These are phyloP conservation scores for Hyalella azteca DNA, from an alignment of 2,888 invertebrate genomes.

Conservation along the genomic window DNA sequence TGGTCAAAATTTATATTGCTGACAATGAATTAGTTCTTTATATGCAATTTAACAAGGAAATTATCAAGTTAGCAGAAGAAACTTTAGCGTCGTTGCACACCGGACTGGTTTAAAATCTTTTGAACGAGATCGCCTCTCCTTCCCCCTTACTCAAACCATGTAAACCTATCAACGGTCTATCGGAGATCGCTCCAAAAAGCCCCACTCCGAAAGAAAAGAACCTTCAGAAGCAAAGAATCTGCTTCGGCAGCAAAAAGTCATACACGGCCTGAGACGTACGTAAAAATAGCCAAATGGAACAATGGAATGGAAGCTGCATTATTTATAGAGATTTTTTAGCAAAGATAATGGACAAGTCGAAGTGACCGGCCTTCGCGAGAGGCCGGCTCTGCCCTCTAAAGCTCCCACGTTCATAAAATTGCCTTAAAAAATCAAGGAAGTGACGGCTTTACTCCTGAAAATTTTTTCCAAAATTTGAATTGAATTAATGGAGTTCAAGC, in stretches of 20 bases:
- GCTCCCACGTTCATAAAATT: not conserved
- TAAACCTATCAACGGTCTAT: conserved; percentile 30
- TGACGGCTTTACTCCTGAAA: conserved; percentile 26
- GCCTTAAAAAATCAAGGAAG: conserved; percentile 9
- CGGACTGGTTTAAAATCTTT: conserved; percentile 10
- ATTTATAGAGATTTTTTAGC: conserved; percentile 22
- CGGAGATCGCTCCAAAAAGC: conserved; percentile 33
- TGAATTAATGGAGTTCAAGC: conserved; percentile 23
- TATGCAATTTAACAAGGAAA: no score
- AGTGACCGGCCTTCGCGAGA: conserved; percentile 27
- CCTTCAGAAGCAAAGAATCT: conserved; percentile 20
- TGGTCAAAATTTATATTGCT: no score
- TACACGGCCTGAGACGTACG: conserved; percentile 35
- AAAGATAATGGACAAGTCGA: conserved; percentile 33
- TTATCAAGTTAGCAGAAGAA: no score
- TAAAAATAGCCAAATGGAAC: conserved; percentile 35
- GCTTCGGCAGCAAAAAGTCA: conserved; percentile 28
- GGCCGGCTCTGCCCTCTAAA: conserved; percentile 14
- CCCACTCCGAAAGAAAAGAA: not conserved
- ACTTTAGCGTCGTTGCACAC: not conserved
- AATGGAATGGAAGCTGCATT: conserved; percentile 30
- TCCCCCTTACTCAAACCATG: conserved; percentile 24
- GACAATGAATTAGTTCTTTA: no score
- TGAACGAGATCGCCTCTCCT: not conserved
- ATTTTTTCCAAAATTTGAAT: conserved; percentile 26